Evolutionary conservation across 2,113 vertebrate species (phyloP).

Genomic region (Mola mola): DNA sequence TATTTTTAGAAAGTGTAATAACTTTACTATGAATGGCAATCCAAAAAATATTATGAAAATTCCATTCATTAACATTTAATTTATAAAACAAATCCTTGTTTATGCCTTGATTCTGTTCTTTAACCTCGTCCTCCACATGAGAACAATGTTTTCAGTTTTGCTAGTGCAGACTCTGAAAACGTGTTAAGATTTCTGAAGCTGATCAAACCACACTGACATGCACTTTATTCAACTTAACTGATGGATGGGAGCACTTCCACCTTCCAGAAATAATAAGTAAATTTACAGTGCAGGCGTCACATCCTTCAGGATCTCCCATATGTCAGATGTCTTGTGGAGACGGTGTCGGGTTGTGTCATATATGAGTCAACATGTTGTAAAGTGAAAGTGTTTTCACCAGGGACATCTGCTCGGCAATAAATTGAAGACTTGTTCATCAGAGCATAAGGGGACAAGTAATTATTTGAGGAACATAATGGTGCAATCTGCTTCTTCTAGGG

Average conservation of each 20-base stretch:
- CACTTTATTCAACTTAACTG: not conserved
- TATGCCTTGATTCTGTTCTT: not conserved
- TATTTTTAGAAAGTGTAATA: no score
- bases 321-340: not conserved
- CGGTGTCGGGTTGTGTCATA: not conserved
- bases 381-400: conserved; percentile 55
- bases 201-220: not conserved
- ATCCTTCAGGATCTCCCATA: not conserved
- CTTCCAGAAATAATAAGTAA: not conserved
- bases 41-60: no score
- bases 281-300: not conserved
- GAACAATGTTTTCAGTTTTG: not conserved
- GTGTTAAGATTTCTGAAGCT: not conserved
- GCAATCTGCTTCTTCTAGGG: conserved; percentile 68
- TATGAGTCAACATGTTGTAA: conserved; percentile 66
- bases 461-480: conserved; percentile 59
- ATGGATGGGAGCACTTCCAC: not conserved
- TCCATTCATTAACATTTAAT: no score
- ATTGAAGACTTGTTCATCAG: conserved; percentile 61
- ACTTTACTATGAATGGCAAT: no score
- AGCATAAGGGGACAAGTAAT: conserved; percentile 37
- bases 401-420: conserved; percentile 76
- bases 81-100: not conserved
- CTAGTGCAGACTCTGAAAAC: not conserved
- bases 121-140: conserved; percentile 13